Evolutionary conservation across 92 coral and sea anemone genomes (phyloP).

Genomic region (Porites cylindrica): DNA sequence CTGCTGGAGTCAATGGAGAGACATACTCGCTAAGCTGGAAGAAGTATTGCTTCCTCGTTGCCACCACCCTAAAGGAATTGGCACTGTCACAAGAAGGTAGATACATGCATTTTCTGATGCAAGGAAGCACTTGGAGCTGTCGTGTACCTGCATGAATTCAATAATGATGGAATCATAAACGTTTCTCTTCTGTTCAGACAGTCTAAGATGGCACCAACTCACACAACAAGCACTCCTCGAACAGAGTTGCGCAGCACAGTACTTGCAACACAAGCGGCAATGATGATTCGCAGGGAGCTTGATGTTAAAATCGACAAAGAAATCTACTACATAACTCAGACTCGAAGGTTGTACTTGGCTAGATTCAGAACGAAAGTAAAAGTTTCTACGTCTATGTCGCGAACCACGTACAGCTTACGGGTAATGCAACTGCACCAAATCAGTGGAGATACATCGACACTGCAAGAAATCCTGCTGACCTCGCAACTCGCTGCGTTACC

Average conservation of each 20-base stretch:
- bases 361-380: too few species aligned
- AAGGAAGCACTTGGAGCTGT: too few species aligned
- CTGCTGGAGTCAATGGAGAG: conserved; percentile 58
- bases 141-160: neutral
- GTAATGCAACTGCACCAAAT: too few species aligned
- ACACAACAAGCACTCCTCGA: conserved; percentile 19
- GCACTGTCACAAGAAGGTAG: conserved; percentile 20
- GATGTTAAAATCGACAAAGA: conserved; percentile 26
- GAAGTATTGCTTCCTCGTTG: conserved; percentile 14
- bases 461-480: too few species aligned
- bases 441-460: too few species aligned
- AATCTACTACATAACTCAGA: conserved; percentile 10
- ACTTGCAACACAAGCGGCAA: conserved; percentile 22
- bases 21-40: conserved; percentile 23
- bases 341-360: neutral
- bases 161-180: neutral
- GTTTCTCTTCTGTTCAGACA: conserved; percentile 1
- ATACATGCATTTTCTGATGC: too few species aligned
- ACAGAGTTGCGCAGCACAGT: neutral
- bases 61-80: conserved; percentile 37
- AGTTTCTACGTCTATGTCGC: too few species aligned
- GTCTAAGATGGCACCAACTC: conserved; percentile 15
- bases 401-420: too few species aligned
- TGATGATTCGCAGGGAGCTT: conserved; percentile 22
- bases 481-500: too few species aligned